phyloP scores from a whole-genome alignment of 2,113 vertebrate genomes.

The Triplophysa dalaica region DNA sequence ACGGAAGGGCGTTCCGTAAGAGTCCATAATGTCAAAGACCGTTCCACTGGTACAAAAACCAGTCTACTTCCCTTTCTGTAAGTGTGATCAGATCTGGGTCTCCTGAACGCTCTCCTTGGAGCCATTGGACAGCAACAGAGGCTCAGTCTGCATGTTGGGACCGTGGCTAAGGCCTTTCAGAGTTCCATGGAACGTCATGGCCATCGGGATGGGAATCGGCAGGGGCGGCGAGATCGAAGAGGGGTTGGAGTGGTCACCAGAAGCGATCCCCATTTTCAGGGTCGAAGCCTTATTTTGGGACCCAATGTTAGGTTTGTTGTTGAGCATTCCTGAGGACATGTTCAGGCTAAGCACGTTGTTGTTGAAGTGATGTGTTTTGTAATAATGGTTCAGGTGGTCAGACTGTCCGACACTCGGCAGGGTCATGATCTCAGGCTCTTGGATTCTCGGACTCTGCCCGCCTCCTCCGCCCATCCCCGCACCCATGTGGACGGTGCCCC shows the following conservation, averaged over 20 bases:
- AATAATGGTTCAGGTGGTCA: conserved; percentile 90
- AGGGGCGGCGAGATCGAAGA: conserved; percentile 73
- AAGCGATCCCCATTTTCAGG: conserved; percentile 11
- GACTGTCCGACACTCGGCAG: conserved; percentile 80
- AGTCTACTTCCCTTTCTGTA: conserved; percentile 23
- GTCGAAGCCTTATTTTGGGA: conserved; percentile 52
- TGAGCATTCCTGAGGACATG: conserved; percentile 66
- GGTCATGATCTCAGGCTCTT: conserved; percentile 80
- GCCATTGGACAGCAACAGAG: conserved; percentile 88
- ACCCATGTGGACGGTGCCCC: conserved; percentile 69
- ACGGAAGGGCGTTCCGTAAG: not conserved
- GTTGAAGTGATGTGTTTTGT: conserved; percentile 88
- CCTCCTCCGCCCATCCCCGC: conserved; percentile 50
- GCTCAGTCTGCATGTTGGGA: conserved; percentile 83
- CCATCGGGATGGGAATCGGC: conserved; percentile 74
- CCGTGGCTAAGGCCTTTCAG: conserved; percentile 82
- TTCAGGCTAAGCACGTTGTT: conserved; percentile 79
- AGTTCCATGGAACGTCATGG: conserved; percentile 79
- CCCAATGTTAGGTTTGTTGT: conserved; percentile 65
- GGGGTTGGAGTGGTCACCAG: conserved; percentile 55
- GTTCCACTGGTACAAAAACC: conserved; percentile 14
- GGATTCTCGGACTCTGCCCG: conserved; percentile 70
- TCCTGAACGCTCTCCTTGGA: conserved; percentile 96
- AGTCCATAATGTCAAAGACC: not conserved
- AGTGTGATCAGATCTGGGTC: conserved; percentile 83